These are phyloP conservation scores for Brachyistius frenatus DNA, from an alignment of 2,113 vertebrate genomes.

Conservation along the genomic window DNA sequence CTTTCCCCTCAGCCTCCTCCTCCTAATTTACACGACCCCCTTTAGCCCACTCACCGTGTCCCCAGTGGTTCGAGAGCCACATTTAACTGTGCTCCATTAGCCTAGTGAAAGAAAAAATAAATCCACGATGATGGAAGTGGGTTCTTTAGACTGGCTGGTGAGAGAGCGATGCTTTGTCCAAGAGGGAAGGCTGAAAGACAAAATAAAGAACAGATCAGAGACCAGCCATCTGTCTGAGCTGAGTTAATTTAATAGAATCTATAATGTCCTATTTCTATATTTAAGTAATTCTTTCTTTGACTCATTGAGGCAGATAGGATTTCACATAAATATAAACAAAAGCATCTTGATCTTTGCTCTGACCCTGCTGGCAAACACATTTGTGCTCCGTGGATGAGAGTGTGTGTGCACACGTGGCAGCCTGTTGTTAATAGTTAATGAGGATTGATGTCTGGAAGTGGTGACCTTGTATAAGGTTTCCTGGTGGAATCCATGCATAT, in stretches of 20 bases:
- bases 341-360: slow-evolving; percentile 45
- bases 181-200: slow-evolving; percentile 17
- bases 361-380: slow-evolving; percentile 33
- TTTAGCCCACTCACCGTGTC: slow-evolving; percentile 61
- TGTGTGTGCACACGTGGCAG: slow-evolving; percentile 57
- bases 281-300: neutral
- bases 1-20: slow-evolving; percentile 49
- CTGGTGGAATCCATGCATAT: slow-evolving; percentile 79
- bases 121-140: slow-evolving; percentile 55
- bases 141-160: slow-evolving; percentile 36
- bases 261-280: neutral
- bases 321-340: slow-evolving; percentile 28
- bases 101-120: slow-evolving; percentile 38
- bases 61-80: slow-evolving; percentile 61
- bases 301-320: slow-evolving; percentile 1
- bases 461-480: slow-evolving; percentile 83
- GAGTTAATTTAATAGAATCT: slow-evolving; percentile 10
- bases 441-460: slow-evolving; percentile 82
- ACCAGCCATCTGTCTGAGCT: slow-evolving; percentile 13
- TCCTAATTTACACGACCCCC: slow-evolving; percentile 68
- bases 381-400: slow-evolving; percentile 37
- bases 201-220: slow-evolving; percentile 23
- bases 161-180: slow-evolving; percentile 35
- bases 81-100: slow-evolving; percentile 78
- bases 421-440: slow-evolving; percentile 84